Conservation (phyloP, 2,797 vertebrate genomes). For the Limosa lapponica region DNA sequence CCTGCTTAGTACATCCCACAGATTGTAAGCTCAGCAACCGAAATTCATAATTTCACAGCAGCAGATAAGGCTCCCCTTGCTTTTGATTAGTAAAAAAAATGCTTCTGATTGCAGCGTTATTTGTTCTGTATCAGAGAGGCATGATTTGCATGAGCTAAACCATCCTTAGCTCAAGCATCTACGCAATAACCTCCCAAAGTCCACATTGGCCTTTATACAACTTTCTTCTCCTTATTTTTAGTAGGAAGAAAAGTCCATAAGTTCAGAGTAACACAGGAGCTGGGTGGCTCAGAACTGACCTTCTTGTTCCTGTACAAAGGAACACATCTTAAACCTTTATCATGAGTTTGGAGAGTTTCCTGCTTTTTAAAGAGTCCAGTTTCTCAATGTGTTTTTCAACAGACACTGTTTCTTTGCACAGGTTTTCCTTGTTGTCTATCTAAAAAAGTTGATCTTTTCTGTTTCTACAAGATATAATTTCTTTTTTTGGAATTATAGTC, state of each 20-base stretch:
- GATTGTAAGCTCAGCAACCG: background rate
- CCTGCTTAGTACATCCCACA: background rate
- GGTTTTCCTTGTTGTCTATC: background rate
- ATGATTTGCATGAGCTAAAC: background rate
- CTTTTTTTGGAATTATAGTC: background rate
- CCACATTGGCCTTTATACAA: background rate
- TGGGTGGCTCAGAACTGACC: background rate
- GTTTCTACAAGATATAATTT: background rate
- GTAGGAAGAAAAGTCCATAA: background rate
- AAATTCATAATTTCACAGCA: background rate
- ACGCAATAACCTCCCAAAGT: background rate
- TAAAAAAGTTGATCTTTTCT: background rate
- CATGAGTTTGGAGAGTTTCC: background rate
- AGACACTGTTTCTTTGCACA: background rate
- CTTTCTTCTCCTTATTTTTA: background rate
- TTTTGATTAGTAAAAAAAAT: background rate
- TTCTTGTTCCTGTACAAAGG: background rate
- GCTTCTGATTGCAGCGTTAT: background rate
- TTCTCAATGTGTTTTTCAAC: background rate
- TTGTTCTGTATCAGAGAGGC: background rate
- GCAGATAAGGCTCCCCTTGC: background rate
- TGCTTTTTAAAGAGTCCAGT: background rate
- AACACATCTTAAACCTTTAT: background rate
- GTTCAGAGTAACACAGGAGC: background rate
- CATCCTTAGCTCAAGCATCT: background rate